A percentile compares a stretch with the other conserved stretches of the same genome.
These are phyloP conservation scores for Cossypha dichroa DNA, from an alignment of 2,797 vertebrate genomes.

Conservation along the genomic window DNA sequence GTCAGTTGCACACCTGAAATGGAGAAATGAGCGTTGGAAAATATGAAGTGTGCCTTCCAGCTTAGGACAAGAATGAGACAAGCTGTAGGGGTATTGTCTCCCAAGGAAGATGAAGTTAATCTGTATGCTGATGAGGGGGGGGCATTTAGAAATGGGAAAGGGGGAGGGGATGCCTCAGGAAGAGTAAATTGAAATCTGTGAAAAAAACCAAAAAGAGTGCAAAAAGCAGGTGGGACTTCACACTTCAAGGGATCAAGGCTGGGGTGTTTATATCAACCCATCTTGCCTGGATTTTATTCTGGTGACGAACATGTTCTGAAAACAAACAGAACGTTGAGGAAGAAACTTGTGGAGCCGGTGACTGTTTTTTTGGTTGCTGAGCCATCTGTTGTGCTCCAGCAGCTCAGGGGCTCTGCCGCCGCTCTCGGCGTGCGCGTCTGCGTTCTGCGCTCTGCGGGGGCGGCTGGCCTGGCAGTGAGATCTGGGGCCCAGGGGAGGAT, in stretches of 20 bases:
- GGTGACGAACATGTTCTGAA: slow-evolving; percentile 38
- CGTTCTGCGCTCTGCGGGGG: neutral
- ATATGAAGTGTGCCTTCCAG: neutral
- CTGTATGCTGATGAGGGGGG: neutral
- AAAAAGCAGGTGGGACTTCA: slow-evolving; percentile 44
- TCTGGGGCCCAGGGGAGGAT: neutral
- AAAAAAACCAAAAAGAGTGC: neutral
- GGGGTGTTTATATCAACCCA: slow-evolving; percentile 34
- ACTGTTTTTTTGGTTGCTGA: slow-evolving; percentile 66
- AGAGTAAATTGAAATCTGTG: neutral
- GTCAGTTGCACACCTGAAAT: neutral
- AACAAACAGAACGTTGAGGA: slow-evolving; percentile 68
- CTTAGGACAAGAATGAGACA: neutral
- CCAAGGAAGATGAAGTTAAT: neutral
- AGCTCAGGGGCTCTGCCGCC: slow-evolving; percentile 4
- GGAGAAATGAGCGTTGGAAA: neutral
- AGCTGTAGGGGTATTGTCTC: neutral
- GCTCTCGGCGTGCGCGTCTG: neutral
- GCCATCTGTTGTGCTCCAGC: slow-evolving; percentile 70
- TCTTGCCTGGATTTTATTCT: slow-evolving; percentile 50
- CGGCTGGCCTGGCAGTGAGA: slow-evolving; percentile 25
- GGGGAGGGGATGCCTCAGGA: neutral
- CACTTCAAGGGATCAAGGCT: neutral
- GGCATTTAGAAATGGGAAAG: neutral
- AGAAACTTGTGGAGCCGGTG: slow-evolving; percentile 57